Percentiles rank a stretch among this genome's conserved stretches.
Evolutionary conservation across 2,797 vertebrate genomes (phyloP).

Genomic region (Mormyrus hasselquistii): DNA sequence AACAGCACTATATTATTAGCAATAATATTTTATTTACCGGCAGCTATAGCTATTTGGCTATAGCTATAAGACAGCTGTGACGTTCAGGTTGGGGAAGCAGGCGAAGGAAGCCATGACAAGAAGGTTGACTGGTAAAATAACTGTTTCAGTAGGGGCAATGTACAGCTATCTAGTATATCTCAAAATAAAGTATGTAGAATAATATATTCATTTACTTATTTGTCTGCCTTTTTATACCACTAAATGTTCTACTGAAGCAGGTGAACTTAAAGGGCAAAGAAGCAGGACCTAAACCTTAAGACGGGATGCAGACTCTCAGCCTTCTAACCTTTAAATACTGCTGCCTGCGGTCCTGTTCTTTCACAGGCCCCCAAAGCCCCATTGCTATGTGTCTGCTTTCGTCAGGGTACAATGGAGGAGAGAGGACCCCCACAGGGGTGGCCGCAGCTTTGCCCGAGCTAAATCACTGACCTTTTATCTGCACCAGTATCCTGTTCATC

Average conservation of each 20-base stretch:
- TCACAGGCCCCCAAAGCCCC: background rate
- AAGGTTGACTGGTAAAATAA: background rate
- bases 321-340: background rate
- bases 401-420: background rate
- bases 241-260: background rate
- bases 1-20: background rate
- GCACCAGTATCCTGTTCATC: slow-evolving; percentile 24
- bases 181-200: background rate
- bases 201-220: background rate
- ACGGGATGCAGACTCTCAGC: background rate
- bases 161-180: background rate
- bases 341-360: background rate
- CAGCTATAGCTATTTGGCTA: background rate
- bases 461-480: slow-evolving; percentile 23
- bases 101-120: too few species aligned
- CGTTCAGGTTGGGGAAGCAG: too few species aligned
- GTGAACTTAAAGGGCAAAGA: background rate
- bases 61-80: background rate
- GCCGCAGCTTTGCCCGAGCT: background rate
- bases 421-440: background rate
- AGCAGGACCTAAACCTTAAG: background rate
- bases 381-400: background rate
- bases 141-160: background rate
- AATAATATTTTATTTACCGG: background rate
- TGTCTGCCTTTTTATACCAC: background rate